phyloP scores from a whole-genome alignment of 2,113 vertebrate genomes.

The Sceloporus undulatus region DNA sequence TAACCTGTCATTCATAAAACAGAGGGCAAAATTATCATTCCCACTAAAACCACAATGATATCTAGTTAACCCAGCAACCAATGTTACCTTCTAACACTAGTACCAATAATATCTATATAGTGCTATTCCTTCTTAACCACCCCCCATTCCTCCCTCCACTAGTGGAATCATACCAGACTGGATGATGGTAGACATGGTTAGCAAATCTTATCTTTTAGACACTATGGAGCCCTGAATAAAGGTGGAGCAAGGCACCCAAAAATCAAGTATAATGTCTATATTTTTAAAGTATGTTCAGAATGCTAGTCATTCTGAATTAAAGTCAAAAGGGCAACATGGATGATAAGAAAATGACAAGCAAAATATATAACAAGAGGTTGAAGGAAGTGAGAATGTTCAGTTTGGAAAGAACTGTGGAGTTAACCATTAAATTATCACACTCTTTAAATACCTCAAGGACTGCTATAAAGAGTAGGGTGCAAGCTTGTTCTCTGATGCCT shows the following conservation, averaged over 20 bases:
- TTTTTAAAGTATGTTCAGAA: not conserved
- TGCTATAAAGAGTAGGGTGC: no score
- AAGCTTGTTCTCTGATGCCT: no score
- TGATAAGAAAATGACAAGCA: no score
- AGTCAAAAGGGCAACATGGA: no score
- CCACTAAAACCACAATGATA: not conserved
- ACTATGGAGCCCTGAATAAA: no score
- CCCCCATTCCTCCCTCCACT: not conserved
- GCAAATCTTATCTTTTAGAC: not conserved
- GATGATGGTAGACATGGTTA: not conserved
- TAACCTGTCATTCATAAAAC: not conserved
- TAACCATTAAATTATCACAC: no score
- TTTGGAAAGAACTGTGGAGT: no score
- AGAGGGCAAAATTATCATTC: not conserved
- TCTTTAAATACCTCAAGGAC: no score
- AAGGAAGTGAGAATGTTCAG: no score
- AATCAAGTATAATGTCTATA: not conserved
- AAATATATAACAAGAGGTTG: no score
- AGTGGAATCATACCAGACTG: not conserved
- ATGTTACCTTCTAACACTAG: not conserved
- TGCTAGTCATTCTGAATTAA: no score
- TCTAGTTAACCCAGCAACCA: not conserved
- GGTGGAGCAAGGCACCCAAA: not conserved
- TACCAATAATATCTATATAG: not conserved
- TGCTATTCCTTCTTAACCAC: not conserved